Base-by-base conservation (phyloP, 2,888 invertebrate genomes). In the Apocheima hispidaria region DNA sequence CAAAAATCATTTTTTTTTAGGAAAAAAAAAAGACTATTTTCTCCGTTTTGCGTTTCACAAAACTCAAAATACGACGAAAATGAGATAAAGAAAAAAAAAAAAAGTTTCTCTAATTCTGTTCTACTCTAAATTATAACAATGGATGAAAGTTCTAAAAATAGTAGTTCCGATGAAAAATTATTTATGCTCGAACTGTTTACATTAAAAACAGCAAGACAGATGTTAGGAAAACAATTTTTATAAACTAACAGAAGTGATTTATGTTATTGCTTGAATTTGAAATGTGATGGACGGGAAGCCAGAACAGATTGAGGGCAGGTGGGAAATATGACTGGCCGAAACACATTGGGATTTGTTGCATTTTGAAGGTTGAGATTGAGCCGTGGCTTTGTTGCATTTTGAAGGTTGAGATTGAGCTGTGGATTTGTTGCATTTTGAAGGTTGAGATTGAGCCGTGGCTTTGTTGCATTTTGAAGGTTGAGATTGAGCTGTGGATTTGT, bases 231-330 rank as follows among this genome's bases (percentile, higher is more conserved):
- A 60, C 55, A 55, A 62, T 56, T 63, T 41, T 58, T 61, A 53
- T 56, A 63, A 66, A 66, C 61, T 20, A 46, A 57, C 60, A 52
- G 33, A 55, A 64, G 21, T 59, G 62, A 66, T 66, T 60, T 55
- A 66, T 61, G 60, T 66, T 61, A 59, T 59, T 63, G 58, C 41
- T 52, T 28, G 48, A 33, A 50, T 57, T 60, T 58, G 55, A 59
- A 44, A 43, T 58, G 41, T 61, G 60, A 63, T 57, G 46, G 57
- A 63, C 63, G 44, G 48, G 52, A 57, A 55, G 58, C 48, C 33
- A 14, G 36, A 60, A 46, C 56, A 61, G 48, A 60, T 43, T 28
- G 26, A 33, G 28, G 46, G 35, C 62, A 59, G 51, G 61, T 61
- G 51, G 10, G 30, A 43, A 18, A 35, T 10, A 38, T 21, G 18